phyloP scores from a whole-genome alignment of 2,113 vertebrate species.

The Pipa parva region DNA sequence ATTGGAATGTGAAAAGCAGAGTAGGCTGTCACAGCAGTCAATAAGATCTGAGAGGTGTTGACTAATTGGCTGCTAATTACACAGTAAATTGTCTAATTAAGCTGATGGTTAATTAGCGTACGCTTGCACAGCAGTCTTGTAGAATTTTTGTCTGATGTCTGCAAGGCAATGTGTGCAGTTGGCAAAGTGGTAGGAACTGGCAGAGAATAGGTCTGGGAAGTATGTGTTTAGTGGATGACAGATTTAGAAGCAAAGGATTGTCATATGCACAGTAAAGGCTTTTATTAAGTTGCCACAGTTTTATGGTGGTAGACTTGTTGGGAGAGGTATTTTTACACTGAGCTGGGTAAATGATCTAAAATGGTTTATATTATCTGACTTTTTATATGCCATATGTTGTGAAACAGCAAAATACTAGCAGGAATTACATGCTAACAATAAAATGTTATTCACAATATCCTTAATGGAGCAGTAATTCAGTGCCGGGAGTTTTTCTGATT shows the following conservation, averaged over 20 bases:
- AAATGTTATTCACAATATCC: too few relatives aligned
- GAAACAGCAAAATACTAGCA: background rate
- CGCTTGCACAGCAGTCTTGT: slow-evolving; percentile 86
- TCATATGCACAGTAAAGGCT: slow-evolving; percentile 61
- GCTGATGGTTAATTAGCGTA: slow-evolving; percentile 90
- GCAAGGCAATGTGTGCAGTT: slow-evolving; percentile 85
- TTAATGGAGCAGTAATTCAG: too few relatives aligned
- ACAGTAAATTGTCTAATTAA: slow-evolving; percentile 97
- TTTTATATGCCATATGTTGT: background rate
- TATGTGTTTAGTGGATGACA: slow-evolving; percentile 65
- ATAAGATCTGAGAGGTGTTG: slow-evolving; percentile 86
- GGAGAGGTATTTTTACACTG: slow-evolving; percentile 42
- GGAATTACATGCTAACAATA: too few relatives aligned
- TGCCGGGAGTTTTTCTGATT: too few relatives aligned
- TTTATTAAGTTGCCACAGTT: slow-evolving; percentile 57
- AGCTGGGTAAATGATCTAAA: slow-evolving; percentile 45
- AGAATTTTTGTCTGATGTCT: slow-evolving; percentile 82
- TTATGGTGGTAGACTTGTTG: slow-evolving; percentile 34
- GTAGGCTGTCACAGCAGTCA: slow-evolving; percentile 89
- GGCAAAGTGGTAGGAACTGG: slow-evolving; percentile 81
- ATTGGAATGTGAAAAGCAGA: slow-evolving; percentile 72
- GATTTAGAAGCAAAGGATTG: slow-evolving; percentile 65
- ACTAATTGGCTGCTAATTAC: slow-evolving; percentile 96
- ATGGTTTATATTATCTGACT: background rate
- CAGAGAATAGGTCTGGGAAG: slow-evolving; percentile 67